Evolutionary conservation across 92 coral and sea anemone species (phyloP).

Genomic region (Umimayanthus chanpuru): DNA sequence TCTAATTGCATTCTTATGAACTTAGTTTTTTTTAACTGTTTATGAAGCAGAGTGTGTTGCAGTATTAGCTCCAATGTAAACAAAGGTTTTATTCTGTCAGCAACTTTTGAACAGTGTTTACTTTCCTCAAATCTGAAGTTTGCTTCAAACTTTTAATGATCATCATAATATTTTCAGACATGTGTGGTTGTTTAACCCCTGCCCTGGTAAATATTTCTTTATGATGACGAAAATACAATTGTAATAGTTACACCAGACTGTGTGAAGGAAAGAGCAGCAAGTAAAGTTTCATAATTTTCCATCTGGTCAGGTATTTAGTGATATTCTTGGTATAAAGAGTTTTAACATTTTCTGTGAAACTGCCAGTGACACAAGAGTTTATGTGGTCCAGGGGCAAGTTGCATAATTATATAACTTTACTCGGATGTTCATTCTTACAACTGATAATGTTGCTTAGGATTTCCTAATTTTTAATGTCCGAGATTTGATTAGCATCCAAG

Average conservation of each 20-base stretch:
- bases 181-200: conserved; percentile 7
- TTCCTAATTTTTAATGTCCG: too few relatives aligned
- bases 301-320: neutral
- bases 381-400: too few relatives aligned
- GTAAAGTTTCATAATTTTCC: neutral
- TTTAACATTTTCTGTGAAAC: too few relatives aligned
- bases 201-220: neutral
- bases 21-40: neutral
- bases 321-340: too few relatives aligned
- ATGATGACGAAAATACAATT: neutral
- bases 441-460: too few relatives aligned
- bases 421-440: too few relatives aligned
- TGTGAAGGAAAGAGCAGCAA: neutral
- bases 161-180: neutral
- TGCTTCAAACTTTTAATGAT: conserved; percentile 5
- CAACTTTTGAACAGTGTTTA: conserved; percentile 11
- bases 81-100: conserved; percentile 17
- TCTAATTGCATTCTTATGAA: neutral
- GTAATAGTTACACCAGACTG: neutral
- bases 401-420: too few relatives aligned
- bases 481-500: too few relatives aligned
- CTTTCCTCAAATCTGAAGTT: conserved; percentile 8
- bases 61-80: neutral
- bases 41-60: neutral
- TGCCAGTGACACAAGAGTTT: too few relatives aligned